phyloP scores from a whole-genome alignment of 1,140 invertebrate genomes.

The Atta colombica region DNA sequence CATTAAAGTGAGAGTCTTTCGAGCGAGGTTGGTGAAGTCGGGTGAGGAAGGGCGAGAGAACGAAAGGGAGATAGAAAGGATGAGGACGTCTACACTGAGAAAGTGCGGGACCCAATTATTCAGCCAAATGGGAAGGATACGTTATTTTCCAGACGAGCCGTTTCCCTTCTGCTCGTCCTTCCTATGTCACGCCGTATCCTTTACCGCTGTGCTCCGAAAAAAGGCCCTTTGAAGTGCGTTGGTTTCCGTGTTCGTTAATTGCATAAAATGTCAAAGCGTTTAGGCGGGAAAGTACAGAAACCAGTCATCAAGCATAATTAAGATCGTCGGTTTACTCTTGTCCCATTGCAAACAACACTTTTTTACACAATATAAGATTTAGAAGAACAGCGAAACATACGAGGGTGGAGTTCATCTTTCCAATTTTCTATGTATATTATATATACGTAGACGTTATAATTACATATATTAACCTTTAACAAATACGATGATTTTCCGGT shows the following conservation, averaged over 20 bases:
- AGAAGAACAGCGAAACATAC: not conserved
- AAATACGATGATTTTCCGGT: too few species aligned
- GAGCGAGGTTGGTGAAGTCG: constrained; percentile 14
- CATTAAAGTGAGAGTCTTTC: constrained; percentile 75
- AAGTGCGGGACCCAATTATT: constrained; percentile 79
- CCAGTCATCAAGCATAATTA: constrained; percentile 47
- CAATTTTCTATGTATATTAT: not conserved
- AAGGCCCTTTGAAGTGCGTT: constrained; percentile 52
- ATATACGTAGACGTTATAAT: not conserved
- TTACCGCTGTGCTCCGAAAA: constrained; percentile 24
- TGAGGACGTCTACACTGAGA: constrained; percentile 44
- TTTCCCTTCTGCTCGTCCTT: constrained; percentile 59
- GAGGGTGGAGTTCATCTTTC: not conserved
- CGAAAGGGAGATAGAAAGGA: constrained; percentile 38
- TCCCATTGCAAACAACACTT: constrained; percentile 36
- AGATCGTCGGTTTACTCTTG: constrained; percentile 50
- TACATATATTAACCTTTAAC: too few species aligned
- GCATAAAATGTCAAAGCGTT: constrained; percentile 64
- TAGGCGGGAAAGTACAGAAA: constrained; percentile 16
- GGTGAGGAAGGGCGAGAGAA: not conserved
- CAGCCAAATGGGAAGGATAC: constrained; percentile 73
- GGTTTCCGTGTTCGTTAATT: constrained; percentile 57
- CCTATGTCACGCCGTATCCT: constrained; percentile 23
- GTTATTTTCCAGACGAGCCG: constrained; percentile 72
- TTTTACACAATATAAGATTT: constrained; percentile 2